phyloP scores from a whole-genome alignment of 2,113 vertebrate genomes.

The Myxocyprinus asiaticus region DNA sequence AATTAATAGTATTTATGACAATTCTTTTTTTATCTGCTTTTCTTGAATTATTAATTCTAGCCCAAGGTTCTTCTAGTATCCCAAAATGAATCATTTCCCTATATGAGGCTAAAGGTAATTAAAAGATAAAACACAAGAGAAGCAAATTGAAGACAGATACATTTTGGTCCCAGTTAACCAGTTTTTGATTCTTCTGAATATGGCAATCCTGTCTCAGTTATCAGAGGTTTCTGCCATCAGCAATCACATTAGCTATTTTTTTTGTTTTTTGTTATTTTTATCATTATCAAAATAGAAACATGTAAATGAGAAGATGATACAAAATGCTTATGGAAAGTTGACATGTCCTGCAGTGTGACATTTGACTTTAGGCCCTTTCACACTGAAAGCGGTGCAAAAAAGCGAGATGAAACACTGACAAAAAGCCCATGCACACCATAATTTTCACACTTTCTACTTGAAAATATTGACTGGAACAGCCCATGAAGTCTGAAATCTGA shows the following conservation, averaged over 20 bases:
- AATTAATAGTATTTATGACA: not conserved
- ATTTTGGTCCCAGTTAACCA: not conserved
- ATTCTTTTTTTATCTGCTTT: not conserved
- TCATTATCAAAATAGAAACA: no score
- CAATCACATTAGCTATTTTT: not conserved
- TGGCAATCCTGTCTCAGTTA: slow-evolving; percentile 7
- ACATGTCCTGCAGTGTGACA: no score
- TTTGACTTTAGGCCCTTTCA: no score
- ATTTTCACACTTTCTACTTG: no score
- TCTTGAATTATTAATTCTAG: slow-evolving; percentile 7
- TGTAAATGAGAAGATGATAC: no score
- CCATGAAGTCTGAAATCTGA: no score
- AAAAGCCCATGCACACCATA: no score
- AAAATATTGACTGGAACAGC: no score
- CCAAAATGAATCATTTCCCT: not conserved
- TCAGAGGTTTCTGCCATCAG: slow-evolving; percentile 1
- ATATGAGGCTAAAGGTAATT: slow-evolving; percentile 6
- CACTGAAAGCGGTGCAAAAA: no score
- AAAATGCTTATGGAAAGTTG: no score
- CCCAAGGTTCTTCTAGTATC: not conserved
- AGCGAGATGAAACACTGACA: no score
- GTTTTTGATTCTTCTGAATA: slow-evolving; percentile 14
- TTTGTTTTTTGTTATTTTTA: no score
- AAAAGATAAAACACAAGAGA: slow-evolving; percentile 32
- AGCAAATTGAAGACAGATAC: not conserved